Base-by-base conservation (phyloP, 2,113 vertebrate genomes). In the Psettodes erumei region DNA sequence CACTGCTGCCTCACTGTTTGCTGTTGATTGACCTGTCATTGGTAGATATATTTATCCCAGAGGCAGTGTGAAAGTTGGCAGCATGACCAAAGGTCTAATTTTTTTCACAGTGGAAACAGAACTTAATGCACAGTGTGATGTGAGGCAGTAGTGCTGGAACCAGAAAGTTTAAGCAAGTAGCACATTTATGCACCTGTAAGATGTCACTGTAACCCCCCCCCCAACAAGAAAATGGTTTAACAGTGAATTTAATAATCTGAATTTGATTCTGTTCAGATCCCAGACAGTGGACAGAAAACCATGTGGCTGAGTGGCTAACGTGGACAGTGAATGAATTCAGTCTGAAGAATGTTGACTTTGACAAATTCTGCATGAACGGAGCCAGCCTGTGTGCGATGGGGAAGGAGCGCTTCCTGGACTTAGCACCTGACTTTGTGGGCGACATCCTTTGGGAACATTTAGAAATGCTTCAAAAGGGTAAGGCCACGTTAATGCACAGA, bases 371-470 rank as follows among this genome's bases (percentile, higher is more conserved):
- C 82, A 97, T 99, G 95, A 97, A 95, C 0, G 98, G 98, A 43
- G 97, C 96, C 62, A 94, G 86, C 38, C 94, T 99, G 71, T 99
- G 98, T 0, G 96, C 95, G 0, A 94, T 99, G 92, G 98, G 98
- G 28, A 99, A 98, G 88, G 98, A 99, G 23, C 95, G 97, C 84
- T 99, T 99, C 91, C 93, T 99, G 5, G 97, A 99, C 88, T 92
- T 99, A 78, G 98, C 98, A 0, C 98, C 98, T 0, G 98, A 99
- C 91, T 99, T 98, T 78, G 98, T 99, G 69, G 98, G 98, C 19
- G 98, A 99, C 81, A 99, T 99, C 92, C 95, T 99, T 8, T 99
- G 98, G 98, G 98, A 99, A 45, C 98, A 99, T 71, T 91, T 99
- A 86, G 98, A 99, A 92, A 99, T 98, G 93, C 93, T 99, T 90